Evolutionary conservation across 2,113 vertebrate species (phyloP).

Genomic region (Microcebus murinus): DNA sequence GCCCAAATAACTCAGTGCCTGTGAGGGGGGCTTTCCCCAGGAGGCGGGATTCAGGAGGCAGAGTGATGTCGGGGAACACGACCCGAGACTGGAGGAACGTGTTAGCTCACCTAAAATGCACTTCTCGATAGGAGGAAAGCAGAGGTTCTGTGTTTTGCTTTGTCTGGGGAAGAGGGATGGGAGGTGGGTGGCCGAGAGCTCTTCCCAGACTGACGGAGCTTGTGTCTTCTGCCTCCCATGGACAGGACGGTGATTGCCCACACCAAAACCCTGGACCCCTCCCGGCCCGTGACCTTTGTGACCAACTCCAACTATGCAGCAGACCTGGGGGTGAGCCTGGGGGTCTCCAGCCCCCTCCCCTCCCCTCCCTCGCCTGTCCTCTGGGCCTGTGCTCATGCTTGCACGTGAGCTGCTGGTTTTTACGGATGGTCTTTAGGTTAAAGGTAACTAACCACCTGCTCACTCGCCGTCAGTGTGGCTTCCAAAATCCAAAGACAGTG

Average conservation of each 20-base stretch:
- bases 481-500: neutral
- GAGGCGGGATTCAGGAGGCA: fast-evolving
- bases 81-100: neutral
- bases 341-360: neutral
- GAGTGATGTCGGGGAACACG: neutral
- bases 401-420: neutral
- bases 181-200: neutral
- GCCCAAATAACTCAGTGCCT: neutral
- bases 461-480: neutral
- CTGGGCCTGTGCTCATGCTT: neutral
- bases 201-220: neutral
- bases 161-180: too few species aligned
- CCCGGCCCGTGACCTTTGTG: constrained; percentile 93
- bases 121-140: neutral
- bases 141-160: fast-evolving
- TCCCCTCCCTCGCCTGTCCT: neutral
- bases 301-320: constrained; percentile 86
- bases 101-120: neutral
- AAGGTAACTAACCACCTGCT: too few species aligned
- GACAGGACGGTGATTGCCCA: constrained; percentile 92
- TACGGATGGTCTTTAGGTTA: neutral
- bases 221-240: constrained; percentile 69
- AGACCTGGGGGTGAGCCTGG: constrained; percentile 92
- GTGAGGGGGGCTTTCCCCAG: neutral
- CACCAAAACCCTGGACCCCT: constrained; percentile 92